Conservation (phyloP, 1,140 invertebrate species). For the Vollenhovia emeryi region DNA sequence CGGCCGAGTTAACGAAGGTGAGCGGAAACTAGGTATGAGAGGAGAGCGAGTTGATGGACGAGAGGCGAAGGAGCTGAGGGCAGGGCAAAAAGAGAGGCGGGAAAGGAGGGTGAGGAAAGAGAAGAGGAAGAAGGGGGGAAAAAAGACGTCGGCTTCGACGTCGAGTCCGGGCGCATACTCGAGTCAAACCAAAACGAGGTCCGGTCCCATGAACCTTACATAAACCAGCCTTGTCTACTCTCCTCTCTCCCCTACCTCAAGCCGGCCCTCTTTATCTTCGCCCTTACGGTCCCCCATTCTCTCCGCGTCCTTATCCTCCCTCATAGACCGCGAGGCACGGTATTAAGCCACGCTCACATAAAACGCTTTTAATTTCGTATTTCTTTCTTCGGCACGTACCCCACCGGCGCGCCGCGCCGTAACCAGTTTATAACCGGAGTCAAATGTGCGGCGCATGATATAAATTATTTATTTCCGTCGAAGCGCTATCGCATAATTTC, state of each 20-base stretch:
- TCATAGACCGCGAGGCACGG: slow-evolving; percentile 32
- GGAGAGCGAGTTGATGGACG: slow-evolving; percentile 14
- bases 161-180: slow-evolving; percentile 55
- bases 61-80: slow-evolving; percentile 4
- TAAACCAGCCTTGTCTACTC: slow-evolving; percentile 59
- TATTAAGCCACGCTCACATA: slow-evolving; percentile 63
- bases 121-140: slow-evolving; percentile 14
- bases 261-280: slow-evolving; percentile 64
- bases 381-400: slow-evolving; percentile 62
- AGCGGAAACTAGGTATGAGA: slow-evolving; percentile 62
- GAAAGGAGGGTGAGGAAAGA: background rate
- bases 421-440: slow-evolving; percentile 58
- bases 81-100: slow-evolving; percentile 6
- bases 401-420: slow-evolving; percentile 64
- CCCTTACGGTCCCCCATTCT: slow-evolving; percentile 8
- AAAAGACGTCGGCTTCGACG: slow-evolving; percentile 59
- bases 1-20: slow-evolving; percentile 67
- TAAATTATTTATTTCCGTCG: slow-evolving; percentile 56
- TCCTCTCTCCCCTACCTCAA: slow-evolving; percentile 44
- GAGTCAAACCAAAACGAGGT: slow-evolving; percentile 68
- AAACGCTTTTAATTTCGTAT: slow-evolving; percentile 67
- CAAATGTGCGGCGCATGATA: slow-evolving; percentile 50
- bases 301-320: background rate
- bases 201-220: slow-evolving; percentile 68
- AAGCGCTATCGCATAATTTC: slow-evolving; percentile 52